Evolutionary conservation across 2,113 vertebrate species (phyloP), one percentile per base, ranked within the genome.

Genomic region (Herpetotheres cachinnans): DNA sequence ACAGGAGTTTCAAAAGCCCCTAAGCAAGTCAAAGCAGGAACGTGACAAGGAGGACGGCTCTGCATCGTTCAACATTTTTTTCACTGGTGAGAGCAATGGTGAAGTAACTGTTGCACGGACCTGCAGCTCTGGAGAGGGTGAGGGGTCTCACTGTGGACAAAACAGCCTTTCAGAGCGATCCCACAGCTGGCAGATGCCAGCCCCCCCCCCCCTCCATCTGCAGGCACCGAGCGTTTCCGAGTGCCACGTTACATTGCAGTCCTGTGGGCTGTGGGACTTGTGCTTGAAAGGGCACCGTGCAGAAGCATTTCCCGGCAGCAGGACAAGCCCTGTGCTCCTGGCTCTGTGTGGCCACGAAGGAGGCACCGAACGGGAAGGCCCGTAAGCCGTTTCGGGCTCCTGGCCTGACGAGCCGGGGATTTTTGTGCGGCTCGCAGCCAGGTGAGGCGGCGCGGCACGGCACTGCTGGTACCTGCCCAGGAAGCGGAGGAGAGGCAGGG

Each of bases 311-410:
- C 40, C 34, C 69, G 74, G 59, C 58, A 66, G 69, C 3, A 59
- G 34, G 22, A 70, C 24, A 32, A 93, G 20, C 29, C 16, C 30
- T 0, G 0, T 5, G 13, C 54, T 30, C 7, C 1, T 6, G 30
- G 42, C 46, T 87, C 36, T 70, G 34, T 2, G 1, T 16, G 27
- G 34, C 19, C 13, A 9, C 6, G 36, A 50, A 67, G 47, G 29
- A 66, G 40, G 27, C 58, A 59, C 38, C 1, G 1, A 63, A 58
- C 0, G 2, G 40, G 26, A 83, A 59, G 38, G 8, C 50, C 24
- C 42, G 7, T 8, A 26, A 73, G 47, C 34, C 2, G 1, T 58
- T 82, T 32, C n/a, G 49, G 44, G 24, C 42, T 80, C 49, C 66
- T 34, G n/a, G 58, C 36, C 49, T 65, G 71, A 59, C 0, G 7